phyloP scores from a whole-genome alignment of 2,888 invertebrate genomes.

The Darwinula stevensoni region DNA sequence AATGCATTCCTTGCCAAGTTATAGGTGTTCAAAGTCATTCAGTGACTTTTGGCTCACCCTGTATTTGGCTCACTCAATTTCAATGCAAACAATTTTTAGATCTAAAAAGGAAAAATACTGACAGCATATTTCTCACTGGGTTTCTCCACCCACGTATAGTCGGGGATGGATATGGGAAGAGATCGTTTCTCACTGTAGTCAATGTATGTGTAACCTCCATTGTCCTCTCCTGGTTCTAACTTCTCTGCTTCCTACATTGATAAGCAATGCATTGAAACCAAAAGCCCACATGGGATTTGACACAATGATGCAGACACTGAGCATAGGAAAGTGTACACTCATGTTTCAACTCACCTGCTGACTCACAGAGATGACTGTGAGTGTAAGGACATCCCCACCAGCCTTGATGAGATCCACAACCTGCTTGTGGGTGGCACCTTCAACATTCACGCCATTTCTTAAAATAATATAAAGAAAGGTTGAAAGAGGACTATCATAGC shows the following conservation, averaged over 20 bases:
- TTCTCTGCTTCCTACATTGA: constrained; percentile 59
- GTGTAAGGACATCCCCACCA: constrained; percentile 80
- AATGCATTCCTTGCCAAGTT: no score
- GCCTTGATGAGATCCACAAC: constrained; percentile 97
- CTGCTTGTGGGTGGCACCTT: constrained; percentile 97
- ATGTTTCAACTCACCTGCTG: constrained; percentile 35
- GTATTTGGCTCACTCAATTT: neutral
- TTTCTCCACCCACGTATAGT: constrained; percentile 65
- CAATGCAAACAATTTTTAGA: neutral
- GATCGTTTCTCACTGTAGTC: constrained; percentile 81
- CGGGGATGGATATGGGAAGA: constrained; percentile 49
- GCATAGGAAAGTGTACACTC: neutral
- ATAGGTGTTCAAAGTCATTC: no score
- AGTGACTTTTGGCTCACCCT: no score
- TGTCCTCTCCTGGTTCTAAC: constrained; percentile 53
- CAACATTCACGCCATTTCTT: constrained; percentile 90
- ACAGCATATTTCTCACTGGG: constrained; percentile 69
- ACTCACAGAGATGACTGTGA: constrained; percentile 86
- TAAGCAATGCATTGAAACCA: no score
- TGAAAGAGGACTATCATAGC: constrained; percentile 5
- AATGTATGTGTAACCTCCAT: constrained; percentile 34
- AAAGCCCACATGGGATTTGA: no score
- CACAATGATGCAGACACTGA: no score
- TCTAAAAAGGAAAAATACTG: no score
- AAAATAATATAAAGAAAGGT: no score